Evolutionary conservation across 2,113 vertebrate genomes (phyloP), one percentile per base, ranked within the genome.

Genomic region (Glareola pratincola): DNA sequence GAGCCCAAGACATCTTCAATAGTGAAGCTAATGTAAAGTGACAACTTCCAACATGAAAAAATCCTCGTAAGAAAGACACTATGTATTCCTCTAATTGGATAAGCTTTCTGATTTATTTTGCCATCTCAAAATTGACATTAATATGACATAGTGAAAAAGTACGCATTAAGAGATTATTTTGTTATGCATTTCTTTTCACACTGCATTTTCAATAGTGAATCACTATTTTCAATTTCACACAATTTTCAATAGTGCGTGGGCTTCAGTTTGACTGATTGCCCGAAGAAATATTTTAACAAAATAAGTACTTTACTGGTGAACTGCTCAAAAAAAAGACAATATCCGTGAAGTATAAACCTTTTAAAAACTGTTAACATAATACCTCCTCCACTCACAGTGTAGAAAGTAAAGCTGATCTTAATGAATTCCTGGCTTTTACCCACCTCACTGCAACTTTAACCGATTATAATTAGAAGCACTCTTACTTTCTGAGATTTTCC

Each of bases 1-100:
- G 12, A 77, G 79, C 18, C 14, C 24, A 72, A 91, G 54, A 87
- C n/a, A 62, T 72, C 91, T 86, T 96, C 47, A 77, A 9, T 48
- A 81, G 17, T 51, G 71, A 95, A 76, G 12, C 27, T 95, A 93
- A 90, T 75, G 2, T 29, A 51, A 96, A 83, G 47, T 73, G 60
- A 48, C 48, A 89, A 60, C 90, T 97, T 93, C 22, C n/a, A 86
- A 67, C 16, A 76, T n/a, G 29, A 95, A 82, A 96, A 94, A 88
- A 18, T 85, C 8, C 32, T 87, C 4, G 0, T 90, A 67, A 94
- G 36, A 78, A 47, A 94, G 84, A 91, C 34, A 47, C 5, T 77
- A 54, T 53, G 22, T 39, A 90, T 59, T 32, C 39, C 63, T 94
- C 45, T 85, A 53, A n/a, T 39, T 41, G 85, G 30, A 22, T 43